Evolutionary conservation across 2,888 invertebrate genomes (phyloP).

Genomic region (Tenthredo scrophulariae): DNA sequence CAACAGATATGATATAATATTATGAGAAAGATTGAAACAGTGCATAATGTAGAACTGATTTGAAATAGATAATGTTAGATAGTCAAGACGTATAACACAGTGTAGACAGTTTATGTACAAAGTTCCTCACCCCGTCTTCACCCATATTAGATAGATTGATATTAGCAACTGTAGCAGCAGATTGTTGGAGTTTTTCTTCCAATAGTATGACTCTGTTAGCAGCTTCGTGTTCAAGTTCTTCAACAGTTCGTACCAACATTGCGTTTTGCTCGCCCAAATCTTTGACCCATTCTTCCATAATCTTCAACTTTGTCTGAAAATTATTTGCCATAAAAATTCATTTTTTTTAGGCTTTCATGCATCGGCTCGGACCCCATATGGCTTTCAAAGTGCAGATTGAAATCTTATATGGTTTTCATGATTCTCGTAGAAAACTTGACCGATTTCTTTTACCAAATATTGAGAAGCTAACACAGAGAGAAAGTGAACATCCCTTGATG

Average conservation of each 20-base stretch:
- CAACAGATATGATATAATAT: background rate
- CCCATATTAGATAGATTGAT: conserved; percentile 19
- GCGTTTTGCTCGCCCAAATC: conserved; percentile 86
- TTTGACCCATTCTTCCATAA: conserved; percentile 84
- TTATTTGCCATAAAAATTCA: conserved; percentile 30
- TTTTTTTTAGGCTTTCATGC: background rate
- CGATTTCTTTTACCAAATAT: background rate
- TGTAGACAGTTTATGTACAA: background rate
- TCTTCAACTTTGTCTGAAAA: conserved; percentile 83
- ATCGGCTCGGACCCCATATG: background rate
- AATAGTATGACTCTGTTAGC: conserved; percentile 81
- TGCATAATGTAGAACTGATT: background rate
- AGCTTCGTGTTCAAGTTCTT: conserved; percentile 85
- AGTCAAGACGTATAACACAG: background rate
- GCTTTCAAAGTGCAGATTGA: background rate
- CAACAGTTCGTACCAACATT: conserved; percentile 84
- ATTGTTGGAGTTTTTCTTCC: conserved; percentile 80
- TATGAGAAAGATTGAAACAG: conserved; percentile 2
- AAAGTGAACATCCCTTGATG: background rate
- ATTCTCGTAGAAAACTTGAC: background rate
- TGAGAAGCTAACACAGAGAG: background rate
- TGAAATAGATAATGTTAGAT: background rate
- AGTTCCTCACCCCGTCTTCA: conserved; percentile 33
- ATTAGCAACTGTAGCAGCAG: conserved; percentile 74
- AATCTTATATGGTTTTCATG: background rate